These are phyloP conservation scores for Acanthosepion esculentum DNA, from an alignment of 2,888 invertebrate species.

Conservation along the genomic window DNA sequence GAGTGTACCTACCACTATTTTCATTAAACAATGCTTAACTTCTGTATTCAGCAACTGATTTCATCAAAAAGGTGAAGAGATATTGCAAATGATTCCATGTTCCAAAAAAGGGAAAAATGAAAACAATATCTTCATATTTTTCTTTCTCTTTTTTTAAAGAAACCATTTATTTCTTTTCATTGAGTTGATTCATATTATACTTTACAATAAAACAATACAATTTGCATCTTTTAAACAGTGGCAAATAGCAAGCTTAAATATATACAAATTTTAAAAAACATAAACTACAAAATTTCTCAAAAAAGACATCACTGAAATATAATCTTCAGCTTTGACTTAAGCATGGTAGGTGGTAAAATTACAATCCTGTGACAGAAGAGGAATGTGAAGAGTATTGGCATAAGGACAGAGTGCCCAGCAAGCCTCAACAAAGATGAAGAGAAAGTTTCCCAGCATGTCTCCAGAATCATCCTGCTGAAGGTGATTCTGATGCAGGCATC, in stretches of 20 bases:
- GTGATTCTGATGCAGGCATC: conserved; percentile 33
- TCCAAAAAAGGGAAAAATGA: no score
- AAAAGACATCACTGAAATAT: neutral
- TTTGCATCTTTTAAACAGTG: neutral
- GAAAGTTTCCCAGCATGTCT: neutral
- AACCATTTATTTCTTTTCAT: no score
- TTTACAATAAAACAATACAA: no score
- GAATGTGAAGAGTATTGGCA: neutral
- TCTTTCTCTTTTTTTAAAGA: no score
- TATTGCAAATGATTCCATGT: no score
- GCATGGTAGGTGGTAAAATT: neutral
- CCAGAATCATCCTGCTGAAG: conserved; percentile 11
- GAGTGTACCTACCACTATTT: no score
- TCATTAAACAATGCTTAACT: no score
- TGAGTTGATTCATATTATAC: no score
- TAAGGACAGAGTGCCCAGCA: neutral
- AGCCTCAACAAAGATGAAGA: neutral
- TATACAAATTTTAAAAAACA: neutral
- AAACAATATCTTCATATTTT: no score
- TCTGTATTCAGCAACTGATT: no score
- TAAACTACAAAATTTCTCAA: neutral
- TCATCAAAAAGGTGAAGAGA: no score
- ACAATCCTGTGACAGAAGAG: neutral
- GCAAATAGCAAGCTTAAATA: neutral
- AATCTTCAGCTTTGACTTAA: neutral